Base-by-base conservation (phyloP, 2,888 invertebrate genomes). In the Agapostemon virescens region DNA sequence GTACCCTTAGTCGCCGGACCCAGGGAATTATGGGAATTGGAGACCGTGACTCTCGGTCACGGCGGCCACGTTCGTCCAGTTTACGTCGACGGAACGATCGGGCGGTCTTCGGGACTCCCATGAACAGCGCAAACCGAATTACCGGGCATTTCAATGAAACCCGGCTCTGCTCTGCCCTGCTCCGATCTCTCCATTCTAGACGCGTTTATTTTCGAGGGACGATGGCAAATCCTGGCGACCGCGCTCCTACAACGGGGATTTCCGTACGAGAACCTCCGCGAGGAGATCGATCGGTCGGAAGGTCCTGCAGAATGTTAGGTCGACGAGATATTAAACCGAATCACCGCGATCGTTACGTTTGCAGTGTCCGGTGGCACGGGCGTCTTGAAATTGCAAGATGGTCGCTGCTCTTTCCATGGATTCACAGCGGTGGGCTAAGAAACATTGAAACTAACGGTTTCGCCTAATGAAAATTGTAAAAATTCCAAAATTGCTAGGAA, bases 61-160 rank as follows among this genome's bases (percentile, higher is more conserved):
- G 15, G 17, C 30, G 30, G 2, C 17, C 23, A 26, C 61, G 61
- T 20, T 42, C n/a, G 20, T 36, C 7, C 55, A 36, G 36, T 63
- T 52, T 38, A 23, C 36, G 68, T 26, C 38, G 20, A 26, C 15
- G 72, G 36, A 26, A 64, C 66, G 66, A 40, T 40, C 73, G 23
- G 15, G 23, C 17, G 17, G 36, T 38, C 45, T 26, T 49, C 36
- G 2, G 64, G 17, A 6, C 66, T 6, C n/a, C 7, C 38, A 13
- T 17, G 55, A 26, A 15, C 26, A 23, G 13, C 23, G 49, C 26
- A 38, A 72, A 49, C 64, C 17, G 20, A 23, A 61, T 74, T 42
- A 58, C n/a, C 20, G 26, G 42, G 20, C 5, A 23, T 45, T 68
- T 68, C 30, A 26, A 68, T n/a, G 20, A 45, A 68, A 61, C 42